Percentiles rank a stretch among this genome's conserved stretches.
Evolutionary conservation across 1,140 invertebrate genomes (phyloP).

Genomic region (Drosophila nannoptera): DNA sequence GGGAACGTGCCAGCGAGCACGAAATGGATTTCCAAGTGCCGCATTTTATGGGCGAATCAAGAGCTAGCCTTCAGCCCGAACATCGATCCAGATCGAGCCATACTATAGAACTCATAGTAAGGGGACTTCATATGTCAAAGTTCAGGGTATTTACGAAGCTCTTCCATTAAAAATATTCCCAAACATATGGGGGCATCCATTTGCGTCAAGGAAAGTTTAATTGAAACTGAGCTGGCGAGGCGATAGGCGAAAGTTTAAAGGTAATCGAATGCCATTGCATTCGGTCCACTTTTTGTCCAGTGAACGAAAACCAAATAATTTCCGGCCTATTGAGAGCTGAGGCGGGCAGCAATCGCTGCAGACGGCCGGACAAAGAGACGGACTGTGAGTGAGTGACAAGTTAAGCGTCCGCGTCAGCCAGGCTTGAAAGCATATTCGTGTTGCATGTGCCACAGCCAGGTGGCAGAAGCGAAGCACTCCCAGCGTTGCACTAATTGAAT

Average conservation of each 20-base stretch:
- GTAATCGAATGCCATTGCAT: conserved; percentile 4
- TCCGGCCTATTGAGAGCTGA: neutral
- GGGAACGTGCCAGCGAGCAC: neutral
- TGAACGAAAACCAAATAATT: conserved; percentile 3
- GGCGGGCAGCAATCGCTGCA: neutral
- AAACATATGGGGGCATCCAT: neutral
- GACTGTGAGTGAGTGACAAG: conserved; percentile 13
- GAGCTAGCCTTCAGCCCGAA: too few relatives aligned
- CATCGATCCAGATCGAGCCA: too few relatives aligned
- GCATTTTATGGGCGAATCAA: too few relatives aligned
- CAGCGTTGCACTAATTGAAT: conserved; percentile 55
- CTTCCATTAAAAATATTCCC: too few relatives aligned
- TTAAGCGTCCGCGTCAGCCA: conserved; percentile 19
- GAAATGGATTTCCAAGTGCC: conserved; percentile 4
- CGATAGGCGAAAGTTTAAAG: neutral
- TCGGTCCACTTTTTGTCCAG: neutral
- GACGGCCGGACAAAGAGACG: neutral
- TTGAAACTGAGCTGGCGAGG: conserved; percentile 4
- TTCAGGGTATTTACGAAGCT: too few relatives aligned
- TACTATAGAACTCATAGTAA: too few relatives aligned
- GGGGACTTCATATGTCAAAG: too few relatives aligned
- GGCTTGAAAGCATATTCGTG: conserved; percentile 63
- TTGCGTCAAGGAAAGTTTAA: neutral
- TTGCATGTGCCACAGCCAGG: conserved; percentile 40
- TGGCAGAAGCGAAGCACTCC: conserved; percentile 14